Evolutionary conservation across 2,113 vertebrate genomes (phyloP).

Genomic region (Cephalopterus ornatus): DNA sequence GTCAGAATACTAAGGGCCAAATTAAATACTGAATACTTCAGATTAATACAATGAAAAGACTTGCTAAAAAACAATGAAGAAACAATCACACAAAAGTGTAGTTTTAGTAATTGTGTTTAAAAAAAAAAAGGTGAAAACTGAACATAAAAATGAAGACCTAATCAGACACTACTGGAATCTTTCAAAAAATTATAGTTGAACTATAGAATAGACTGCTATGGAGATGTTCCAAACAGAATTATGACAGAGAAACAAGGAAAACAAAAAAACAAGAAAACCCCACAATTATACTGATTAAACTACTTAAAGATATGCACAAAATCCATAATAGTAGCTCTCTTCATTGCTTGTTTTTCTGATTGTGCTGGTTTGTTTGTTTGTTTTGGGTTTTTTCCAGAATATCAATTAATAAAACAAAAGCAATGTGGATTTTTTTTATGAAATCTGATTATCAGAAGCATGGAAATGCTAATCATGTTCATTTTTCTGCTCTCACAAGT

Average conservation of each 20-base stretch:
- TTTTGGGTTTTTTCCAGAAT: not conserved
- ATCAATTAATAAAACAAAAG: not conserved
- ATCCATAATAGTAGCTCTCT: not conserved
- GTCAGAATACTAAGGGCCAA: not conserved
- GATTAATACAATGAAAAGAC: not conserved
- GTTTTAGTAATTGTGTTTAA: not conserved
- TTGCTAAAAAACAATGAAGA: not conserved
- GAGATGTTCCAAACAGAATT: not conserved
- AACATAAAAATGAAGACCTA: not conserved
- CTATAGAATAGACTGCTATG: not conserved
- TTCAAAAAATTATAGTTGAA: not conserved
- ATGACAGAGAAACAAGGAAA: not conserved
- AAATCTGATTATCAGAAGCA: not conserved
- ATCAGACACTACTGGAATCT: not conserved
- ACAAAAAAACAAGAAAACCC: not conserved
- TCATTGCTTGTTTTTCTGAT: not conserved
- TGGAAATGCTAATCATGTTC: not conserved
- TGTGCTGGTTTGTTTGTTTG: not conserved
- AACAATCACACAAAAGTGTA: not conserved
- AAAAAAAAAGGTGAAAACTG: not conserved
- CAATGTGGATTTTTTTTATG: not conserved
- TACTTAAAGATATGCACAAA: not conserved
- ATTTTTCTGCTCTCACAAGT: not conserved
- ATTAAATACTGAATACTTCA: not conserved
- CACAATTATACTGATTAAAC: not conserved